phyloP scores from a whole-genome alignment of 2,888 invertebrate genomes.

The Scaptomyza parva region DNA sequence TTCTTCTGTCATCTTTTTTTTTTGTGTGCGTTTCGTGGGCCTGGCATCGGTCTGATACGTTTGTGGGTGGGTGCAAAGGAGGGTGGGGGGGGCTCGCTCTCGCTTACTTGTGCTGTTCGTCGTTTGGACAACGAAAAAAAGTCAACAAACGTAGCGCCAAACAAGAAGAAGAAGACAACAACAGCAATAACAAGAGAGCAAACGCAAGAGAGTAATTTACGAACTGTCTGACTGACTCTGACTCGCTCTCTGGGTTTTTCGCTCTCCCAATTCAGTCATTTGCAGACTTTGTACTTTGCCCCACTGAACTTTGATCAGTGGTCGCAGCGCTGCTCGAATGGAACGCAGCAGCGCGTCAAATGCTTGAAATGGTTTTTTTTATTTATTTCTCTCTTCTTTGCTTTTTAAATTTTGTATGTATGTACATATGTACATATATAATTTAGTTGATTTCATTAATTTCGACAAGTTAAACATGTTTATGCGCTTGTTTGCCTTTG shows the following conservation, averaged over 20 bases:
- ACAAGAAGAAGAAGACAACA: too few species aligned
- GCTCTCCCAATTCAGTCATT: constrained; percentile 37
- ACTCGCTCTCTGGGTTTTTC: constrained; percentile 15
- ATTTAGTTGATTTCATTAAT: constrained; percentile 48
- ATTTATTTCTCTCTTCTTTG: background rate
- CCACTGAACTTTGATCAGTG: constrained; percentile 80
- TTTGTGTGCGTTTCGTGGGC: constrained; percentile 1
- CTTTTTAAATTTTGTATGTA: constrained; percentile 10
- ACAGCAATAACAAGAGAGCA: constrained; percentile 1
- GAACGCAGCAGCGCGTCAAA: constrained; percentile 47
- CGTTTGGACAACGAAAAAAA: constrained; percentile 30
- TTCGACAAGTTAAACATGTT: constrained; percentile 40
- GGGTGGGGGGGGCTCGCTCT: background rate
- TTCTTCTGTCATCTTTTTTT: background rate
- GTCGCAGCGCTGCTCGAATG: constrained; percentile 37
- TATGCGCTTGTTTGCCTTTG: constrained; percentile 27
- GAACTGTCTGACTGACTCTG: background rate
- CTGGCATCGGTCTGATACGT: constrained; percentile 1
- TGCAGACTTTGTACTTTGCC: constrained; percentile 82
- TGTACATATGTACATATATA: constrained; percentile 25
- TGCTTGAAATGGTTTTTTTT: constrained; percentile 50
- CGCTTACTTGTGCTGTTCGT: constrained; percentile 1
- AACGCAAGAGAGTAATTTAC: background rate
- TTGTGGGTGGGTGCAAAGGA: background rate
- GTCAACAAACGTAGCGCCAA: constrained; percentile 45